Conservation (phyloP, 1,140 invertebrate species). For the Plectrocnemia conspersa region DNA sequence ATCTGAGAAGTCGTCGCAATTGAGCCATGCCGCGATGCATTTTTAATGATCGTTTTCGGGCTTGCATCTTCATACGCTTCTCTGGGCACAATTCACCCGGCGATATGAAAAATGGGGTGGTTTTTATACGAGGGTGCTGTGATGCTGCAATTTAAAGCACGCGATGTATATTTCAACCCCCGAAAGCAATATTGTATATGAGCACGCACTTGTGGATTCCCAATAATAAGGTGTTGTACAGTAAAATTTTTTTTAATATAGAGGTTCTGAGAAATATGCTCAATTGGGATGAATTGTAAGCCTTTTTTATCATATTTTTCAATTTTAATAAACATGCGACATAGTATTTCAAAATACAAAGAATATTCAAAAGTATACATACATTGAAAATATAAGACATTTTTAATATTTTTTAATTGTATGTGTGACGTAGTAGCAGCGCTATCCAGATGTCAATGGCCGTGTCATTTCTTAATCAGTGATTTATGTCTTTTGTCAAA, state of each 20-base stretch:
- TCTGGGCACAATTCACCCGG: no score
- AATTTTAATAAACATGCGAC: no score
- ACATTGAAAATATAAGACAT: neutral
- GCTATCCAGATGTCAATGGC: no score
- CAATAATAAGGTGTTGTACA: slow-evolving; percentile 21
- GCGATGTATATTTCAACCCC: slow-evolving; percentile 27
- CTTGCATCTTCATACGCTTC: slow-evolving; percentile 13
- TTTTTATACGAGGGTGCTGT: slow-evolving; percentile 5
- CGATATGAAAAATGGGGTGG: no score
- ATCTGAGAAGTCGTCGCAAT: neutral
- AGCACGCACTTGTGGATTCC: slow-evolving; percentile 22
- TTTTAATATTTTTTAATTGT: slow-evolving; percentile 3
- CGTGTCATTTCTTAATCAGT: no score
- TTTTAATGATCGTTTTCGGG: slow-evolving; percentile 5
- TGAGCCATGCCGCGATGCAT: slow-evolving; percentile 9
- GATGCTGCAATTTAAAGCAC: slow-evolving; percentile 30
- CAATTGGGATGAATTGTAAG: neutral
- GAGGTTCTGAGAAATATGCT: neutral
- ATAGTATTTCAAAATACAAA: neutral
- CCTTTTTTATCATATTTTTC: neutral
- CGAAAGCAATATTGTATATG: slow-evolving; percentile 7
- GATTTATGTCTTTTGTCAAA: no score
- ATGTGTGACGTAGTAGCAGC: no score
- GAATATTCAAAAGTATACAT: neutral
- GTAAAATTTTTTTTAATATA: neutral